Evolutionary conservation across 2,113 vertebrate genomes (phyloP).

Genomic region (Mirza zaza): DNA sequence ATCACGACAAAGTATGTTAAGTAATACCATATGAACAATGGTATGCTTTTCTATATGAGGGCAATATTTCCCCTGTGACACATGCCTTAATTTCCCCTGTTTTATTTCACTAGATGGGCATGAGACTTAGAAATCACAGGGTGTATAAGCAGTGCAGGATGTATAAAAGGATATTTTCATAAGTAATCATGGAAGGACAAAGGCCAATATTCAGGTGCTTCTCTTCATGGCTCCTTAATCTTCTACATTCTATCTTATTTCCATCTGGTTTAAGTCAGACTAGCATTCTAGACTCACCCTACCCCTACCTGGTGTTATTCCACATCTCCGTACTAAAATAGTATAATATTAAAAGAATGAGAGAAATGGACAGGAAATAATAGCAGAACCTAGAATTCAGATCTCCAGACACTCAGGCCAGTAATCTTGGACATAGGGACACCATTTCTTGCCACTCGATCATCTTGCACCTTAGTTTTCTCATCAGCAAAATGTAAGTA

Average conservation of each 20-base stretch:
- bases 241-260: not conserved
- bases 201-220: not conserved
- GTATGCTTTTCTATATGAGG: not conserved
- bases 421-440: not conserved
- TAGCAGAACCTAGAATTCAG: not conserved
- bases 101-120: not conserved
- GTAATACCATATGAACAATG: not conserved
- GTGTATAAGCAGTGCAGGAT: not conserved
- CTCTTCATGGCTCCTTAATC: not conserved
- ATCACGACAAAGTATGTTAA: not conserved
- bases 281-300: not conserved
- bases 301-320: not conserved
- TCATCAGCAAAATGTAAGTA: not conserved
- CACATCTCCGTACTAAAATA: not conserved
- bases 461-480: not conserved
- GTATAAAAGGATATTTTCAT: not conserved
- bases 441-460: not conserved
- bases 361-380: not conserved
- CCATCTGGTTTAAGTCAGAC: not conserved
- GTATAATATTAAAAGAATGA: not conserved
- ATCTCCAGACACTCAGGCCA: not conserved
- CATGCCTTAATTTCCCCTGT: not conserved
- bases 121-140: not conserved
- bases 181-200: not conserved
- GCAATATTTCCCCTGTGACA: not conserved